Evolutionary conservation across 2,797 vertebrate genomes (phyloP), one percentile per base, ranked within the genome.

Genomic region (Eurystomus glaucurus): DNA sequence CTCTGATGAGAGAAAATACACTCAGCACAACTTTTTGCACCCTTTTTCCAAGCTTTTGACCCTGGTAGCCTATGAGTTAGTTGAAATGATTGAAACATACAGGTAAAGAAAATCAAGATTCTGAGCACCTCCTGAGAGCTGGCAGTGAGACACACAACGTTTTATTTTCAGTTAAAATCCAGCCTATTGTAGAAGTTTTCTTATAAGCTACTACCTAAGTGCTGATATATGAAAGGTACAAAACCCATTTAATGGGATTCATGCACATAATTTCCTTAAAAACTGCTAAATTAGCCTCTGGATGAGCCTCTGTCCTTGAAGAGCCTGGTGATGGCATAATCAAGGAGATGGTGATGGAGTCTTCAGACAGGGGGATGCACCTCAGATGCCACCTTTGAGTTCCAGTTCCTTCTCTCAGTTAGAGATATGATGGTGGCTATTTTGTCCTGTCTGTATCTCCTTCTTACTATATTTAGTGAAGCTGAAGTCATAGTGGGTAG

Each of bases 1-100:
- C 85, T 93, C 75, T 52, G 92, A 87, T 93, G 70, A 85, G 31
- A 90, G 64, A 80, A 96, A 95, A 87, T 43, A 80, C 43, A 82
- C 64, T 14, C 48, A 94, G 64, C 25, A 90, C 33, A 86, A 93
- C 68, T 81, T 92, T 78, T 93, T 89, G 68, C 79, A 81, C 81
- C 14, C 29, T 81, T 96, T 95, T 81, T 31, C 68, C 23, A 87
- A 65, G 70, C 66, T 92, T 50, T 87, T 95, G 88, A 95, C 90
- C 62, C 43, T 77, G 5, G 26, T 85, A 91, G 46, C 64, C 58
- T 80, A 33, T 71, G 60, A 89, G 57, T 85, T 80, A 92, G 70
- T 74, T 77, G 88, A 92, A 93, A 89, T 82, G 80, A 87, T 64
- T 92, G 88, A 94, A 96, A 76, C 6, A 21, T 50, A 41, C 21